Evolutionary conservation across 2,113 vertebrate genomes (phyloP), one percentile per base, ranked within the genome.

Genomic region (Nannospalax galili): DNA sequence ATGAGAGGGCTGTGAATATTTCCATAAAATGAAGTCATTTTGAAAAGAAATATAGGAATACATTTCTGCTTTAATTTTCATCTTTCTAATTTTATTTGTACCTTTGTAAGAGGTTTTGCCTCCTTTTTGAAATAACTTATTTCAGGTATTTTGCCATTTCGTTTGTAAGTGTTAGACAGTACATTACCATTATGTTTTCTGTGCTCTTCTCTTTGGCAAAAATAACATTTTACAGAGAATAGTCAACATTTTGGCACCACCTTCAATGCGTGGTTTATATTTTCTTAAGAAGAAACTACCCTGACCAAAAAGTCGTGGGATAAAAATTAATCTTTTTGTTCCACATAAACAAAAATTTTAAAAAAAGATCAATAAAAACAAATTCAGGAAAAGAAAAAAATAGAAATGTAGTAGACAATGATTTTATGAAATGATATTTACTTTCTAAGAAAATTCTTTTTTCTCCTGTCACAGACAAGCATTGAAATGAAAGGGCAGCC

Each of bases 11-110:
- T 84, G 70, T 4, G 48, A 67, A 91, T 89, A 89, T 96, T 96
- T 97, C 91, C 88, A 96, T 89, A 69, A 93, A 97, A 95, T 93
- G 56, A 92, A 96, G 62, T 81, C 26, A 52, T 87, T 91, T 75
- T 78, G 70, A 79, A 95, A 84, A 93, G 58, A 96, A 67, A 24
- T 40, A 9, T 17, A 77, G 42, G n/a, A 70, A 92, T 60, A 45
- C 15, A 80, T 79, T 93, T 89, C 40, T 82, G 22, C 17, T 79
- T 82, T 77, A 60, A 86, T 92, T 95, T 88, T 91, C 19, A 19
- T 35, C 77, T 11, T 88, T 84, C 67, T 86, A 69, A 88, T 95
- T 94, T 90, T 91, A 74, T 90, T 88, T 96, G 20, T 77, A 70
- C 17, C 60, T 42, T 72, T 69, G 2, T n/a, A 84, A 91, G 52